Conservation (phyloP, 2,797 vertebrate species). For the Scarus forsteni region DNA sequence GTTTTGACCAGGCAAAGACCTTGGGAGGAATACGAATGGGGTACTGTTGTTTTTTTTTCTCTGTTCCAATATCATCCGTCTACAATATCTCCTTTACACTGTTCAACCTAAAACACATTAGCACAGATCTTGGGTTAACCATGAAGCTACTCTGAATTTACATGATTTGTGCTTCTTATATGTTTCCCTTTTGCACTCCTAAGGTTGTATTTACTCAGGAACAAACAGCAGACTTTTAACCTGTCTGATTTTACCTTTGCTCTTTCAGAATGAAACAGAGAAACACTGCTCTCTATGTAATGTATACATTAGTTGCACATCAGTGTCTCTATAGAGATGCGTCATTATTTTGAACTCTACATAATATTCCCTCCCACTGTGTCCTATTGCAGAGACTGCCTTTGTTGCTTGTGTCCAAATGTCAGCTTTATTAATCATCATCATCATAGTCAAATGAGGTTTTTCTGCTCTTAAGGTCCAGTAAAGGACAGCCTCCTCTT, state of each 20-base stretch:
- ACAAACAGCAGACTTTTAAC: constrained; percentile 40
- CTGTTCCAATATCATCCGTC: constrained; percentile 32
- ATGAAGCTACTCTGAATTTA: constrained; percentile 32
- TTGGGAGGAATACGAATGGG: constrained; percentile 40
- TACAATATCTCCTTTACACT: constrained; percentile 32
- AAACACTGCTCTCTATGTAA: constrained; percentile 20
- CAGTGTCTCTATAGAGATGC: background rate
- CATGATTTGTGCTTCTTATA: constrained; percentile 26
- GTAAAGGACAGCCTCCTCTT: no score
- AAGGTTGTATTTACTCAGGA: constrained; percentile 71
- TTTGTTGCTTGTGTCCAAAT: background rate
- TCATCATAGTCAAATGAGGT: background rate
- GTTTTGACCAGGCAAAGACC: constrained; percentile 56
- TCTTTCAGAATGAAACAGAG: constrained; percentile 4
- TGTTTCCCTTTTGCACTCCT: constrained; percentile 26
- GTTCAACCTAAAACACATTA: constrained; percentile 54
- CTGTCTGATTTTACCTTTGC: constrained; percentile 25
- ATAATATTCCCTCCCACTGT: constrained; percentile 6
- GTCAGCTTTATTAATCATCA: background rate
- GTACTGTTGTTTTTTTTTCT: constrained; percentile 22
- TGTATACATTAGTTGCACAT: background rate
- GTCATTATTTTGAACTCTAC: constrained; percentile 8
- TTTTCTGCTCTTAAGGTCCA: no score
- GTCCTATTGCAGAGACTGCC: constrained; percentile 36
- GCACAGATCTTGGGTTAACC: constrained; percentile 50